Conservation (phyloP, 2,797 vertebrate genomes). For the Varecia variegata region DNA sequence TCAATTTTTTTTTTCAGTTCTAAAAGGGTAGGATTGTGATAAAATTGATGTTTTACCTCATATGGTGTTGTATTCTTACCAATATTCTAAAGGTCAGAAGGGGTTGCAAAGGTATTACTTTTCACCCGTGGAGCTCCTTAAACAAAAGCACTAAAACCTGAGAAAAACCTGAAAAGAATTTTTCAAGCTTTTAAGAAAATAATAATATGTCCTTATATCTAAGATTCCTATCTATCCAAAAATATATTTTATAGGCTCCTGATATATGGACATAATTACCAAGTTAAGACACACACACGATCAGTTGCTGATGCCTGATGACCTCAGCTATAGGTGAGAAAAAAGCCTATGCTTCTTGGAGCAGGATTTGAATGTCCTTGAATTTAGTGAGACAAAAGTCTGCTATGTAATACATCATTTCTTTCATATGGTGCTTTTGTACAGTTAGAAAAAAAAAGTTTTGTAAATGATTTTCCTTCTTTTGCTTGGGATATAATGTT, state of each 20-base stretch:
- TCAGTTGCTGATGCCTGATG: background rate
- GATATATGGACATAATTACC: background rate
- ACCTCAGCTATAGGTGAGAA: background rate
- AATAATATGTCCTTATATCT: background rate
- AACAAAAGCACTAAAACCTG: background rate
- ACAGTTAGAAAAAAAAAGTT: background rate
- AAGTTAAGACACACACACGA: background rate
- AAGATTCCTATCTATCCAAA: background rate
- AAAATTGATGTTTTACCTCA: background rate
- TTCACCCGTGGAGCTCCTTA: background rate
- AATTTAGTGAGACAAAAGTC: background rate
- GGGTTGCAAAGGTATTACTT: background rate
- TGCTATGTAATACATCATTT: background rate
- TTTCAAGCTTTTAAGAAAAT: constrained; percentile 5
- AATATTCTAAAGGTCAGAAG: constrained; percentile 13
- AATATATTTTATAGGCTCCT: background rate
- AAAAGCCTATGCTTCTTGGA: background rate
- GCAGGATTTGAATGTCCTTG: background rate
- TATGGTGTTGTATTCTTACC: background rate
- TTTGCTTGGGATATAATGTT: background rate
- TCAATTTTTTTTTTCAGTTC: constrained; percentile 12
- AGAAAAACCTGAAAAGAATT: background rate
- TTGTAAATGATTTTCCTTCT: background rate
- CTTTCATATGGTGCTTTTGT: background rate
- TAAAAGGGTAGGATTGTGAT: background rate